A percentile compares a stretch with the other conserved stretches of the same genome.
These are phyloP conservation scores for Arrhamphus sclerolepis DNA, from an alignment of 2,797 vertebrate genomes.

Conservation along the genomic window DNA sequence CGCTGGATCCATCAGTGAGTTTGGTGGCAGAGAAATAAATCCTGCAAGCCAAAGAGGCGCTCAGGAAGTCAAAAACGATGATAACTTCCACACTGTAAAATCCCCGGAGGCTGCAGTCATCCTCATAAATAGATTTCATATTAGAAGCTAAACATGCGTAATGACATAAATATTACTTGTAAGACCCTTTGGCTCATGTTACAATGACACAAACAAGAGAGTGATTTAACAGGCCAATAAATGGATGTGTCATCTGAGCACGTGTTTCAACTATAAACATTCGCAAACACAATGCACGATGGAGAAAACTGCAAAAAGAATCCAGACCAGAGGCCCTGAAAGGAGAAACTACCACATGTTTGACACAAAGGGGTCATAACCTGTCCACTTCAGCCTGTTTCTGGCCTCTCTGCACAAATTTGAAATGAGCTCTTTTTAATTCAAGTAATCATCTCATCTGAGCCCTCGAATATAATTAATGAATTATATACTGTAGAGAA, in stretches of 20 bases:
- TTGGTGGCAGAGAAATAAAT: conserved; percentile 39
- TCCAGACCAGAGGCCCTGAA: too few species aligned
- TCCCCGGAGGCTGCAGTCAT: conserved; percentile 43
- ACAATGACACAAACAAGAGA: conserved; percentile 52
- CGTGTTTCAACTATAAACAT: neutral
- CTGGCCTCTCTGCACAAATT: too few species aligned
- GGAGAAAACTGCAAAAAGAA: neutral
- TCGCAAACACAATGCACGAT: neutral
- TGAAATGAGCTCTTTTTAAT: too few species aligned
- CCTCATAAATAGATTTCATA: conserved; percentile 57
- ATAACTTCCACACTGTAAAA: conserved; percentile 17
- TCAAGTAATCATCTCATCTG: too few species aligned
- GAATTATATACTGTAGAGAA: too few species aligned
- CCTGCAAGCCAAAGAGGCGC: conserved; percentile 43
- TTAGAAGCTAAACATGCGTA: conserved; percentile 55
- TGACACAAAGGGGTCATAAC: too few species aligned
- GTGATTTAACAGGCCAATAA: conserved; percentile 47
- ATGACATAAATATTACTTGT: conserved; percentile 55
- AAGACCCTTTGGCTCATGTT: conserved; percentile 46
- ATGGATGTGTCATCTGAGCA: conserved; percentile 16
- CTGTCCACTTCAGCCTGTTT: too few species aligned
- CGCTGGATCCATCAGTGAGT: conserved; percentile 32
- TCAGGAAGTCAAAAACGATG: conserved; percentile 43
- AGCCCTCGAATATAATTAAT: too few species aligned
- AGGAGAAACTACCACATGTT: too few species aligned